Conservation (phyloP, 2,888 invertebrate species). For the Ypsolopha sequella region DNA sequence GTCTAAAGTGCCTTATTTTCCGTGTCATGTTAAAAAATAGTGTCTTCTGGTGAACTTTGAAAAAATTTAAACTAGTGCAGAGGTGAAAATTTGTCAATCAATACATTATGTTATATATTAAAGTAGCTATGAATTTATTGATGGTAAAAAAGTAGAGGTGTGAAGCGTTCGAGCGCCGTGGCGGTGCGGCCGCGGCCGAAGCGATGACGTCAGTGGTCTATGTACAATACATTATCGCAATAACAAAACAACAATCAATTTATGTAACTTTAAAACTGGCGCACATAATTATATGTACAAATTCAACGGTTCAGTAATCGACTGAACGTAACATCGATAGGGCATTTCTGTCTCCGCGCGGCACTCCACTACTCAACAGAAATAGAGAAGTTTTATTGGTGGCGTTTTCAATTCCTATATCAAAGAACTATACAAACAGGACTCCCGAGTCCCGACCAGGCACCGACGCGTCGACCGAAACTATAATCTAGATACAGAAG, state of each 20-base stretch:
- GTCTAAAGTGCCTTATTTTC: conserved; percentile 37
- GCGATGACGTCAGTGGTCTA: conserved; percentile 38
- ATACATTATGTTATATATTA: conserved; percentile 32
- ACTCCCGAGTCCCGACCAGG: neutral
- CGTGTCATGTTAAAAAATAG: conserved; percentile 50
- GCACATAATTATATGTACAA: conserved; percentile 57
- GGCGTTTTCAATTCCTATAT: conserved; percentile 46
- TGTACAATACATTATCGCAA: conserved; percentile 58
- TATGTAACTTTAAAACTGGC: conserved; percentile 52
- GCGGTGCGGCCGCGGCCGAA: conserved; percentile 17
- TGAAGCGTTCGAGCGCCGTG: neutral
- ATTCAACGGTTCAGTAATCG: conserved; percentile 40
- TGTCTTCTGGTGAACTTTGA: conserved; percentile 43
- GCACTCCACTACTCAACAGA: conserved; percentile 25
- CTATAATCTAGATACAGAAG: conserved; percentile 21
- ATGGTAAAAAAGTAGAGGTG: conserved; percentile 27
- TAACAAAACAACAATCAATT: conserved; percentile 54
- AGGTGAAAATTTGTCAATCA: conserved; percentile 50
- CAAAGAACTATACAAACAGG: conserved; percentile 20
- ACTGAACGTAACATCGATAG: conserved; percentile 51
- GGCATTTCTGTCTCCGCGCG: conserved; percentile 35
- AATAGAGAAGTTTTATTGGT: conserved; percentile 19
- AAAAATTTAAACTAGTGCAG: conserved; percentile 54
- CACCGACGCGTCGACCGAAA: conserved; percentile 5
- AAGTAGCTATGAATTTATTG: conserved; percentile 23